Percentiles rank a stretch among this genome's conserved stretches.
Evolutionary conservation across 2,113 vertebrate species (phyloP).

Genomic region (Numenius arquata): DNA sequence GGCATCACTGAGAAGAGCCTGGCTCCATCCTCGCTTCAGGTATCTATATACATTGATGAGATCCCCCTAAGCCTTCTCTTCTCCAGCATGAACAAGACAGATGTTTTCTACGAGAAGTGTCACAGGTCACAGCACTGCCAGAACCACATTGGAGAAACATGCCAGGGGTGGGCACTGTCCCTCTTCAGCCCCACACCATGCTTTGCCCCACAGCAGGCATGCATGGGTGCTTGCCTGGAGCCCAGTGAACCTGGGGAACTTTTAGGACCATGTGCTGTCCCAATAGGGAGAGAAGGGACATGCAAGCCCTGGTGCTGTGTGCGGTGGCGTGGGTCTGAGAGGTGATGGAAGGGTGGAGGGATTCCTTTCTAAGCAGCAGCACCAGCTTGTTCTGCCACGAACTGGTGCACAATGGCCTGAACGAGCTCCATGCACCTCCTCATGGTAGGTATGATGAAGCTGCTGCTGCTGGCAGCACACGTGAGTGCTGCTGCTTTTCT

Average conservation of each 20-base stretch:
- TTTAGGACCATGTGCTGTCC: background rate
- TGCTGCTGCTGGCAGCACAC: background rate
- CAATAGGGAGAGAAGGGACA: background rate
- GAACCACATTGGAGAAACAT: background rate
- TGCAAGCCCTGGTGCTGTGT: rapidly evolving
- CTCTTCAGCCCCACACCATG: background rate
- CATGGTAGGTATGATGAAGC: background rate
- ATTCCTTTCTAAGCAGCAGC: background rate
- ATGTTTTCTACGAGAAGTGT: background rate
- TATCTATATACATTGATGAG: background rate
- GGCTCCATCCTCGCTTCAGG: background rate
- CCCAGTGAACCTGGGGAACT: background rate
- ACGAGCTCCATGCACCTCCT: background rate
- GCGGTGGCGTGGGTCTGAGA: background rate
- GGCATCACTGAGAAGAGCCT: background rate
- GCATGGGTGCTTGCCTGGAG: background rate
- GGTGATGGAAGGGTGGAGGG: background rate
- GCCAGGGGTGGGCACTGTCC: background rate
- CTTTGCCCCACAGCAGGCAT: background rate
- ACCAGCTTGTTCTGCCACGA: background rate
- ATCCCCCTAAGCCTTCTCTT: background rate
- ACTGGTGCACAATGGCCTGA: background rate
- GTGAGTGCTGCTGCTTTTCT: background rate
- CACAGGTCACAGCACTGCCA: background rate
- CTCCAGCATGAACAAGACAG: background rate